Evolutionary conservation across 2,797 vertebrate species (phyloP), one percentile per base, ranked within the genome.

Genomic region (Gadopsis bispinosus): DNA sequence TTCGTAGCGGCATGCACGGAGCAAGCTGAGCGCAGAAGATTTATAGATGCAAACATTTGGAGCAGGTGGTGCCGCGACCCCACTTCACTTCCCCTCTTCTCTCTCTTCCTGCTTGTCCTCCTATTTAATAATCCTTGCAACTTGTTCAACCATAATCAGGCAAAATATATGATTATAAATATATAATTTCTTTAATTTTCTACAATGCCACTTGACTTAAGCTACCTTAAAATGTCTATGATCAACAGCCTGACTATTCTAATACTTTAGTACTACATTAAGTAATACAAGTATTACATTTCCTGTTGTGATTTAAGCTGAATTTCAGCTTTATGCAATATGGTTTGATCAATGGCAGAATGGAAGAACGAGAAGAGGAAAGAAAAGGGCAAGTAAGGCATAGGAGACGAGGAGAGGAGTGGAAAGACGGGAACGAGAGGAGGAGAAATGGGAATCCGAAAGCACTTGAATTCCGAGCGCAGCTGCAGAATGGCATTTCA

Each of bases 401-500:
- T 11, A 31, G 29, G 35, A 37, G 55, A 29, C 43, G 54, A 56
- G 26, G n/a, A 59, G 41, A 71, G 12, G 31, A 61, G 62, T 39
- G 53, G 56, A 83, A 53, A 65, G 55, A 75, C 67, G 48, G 76
- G 60, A 65, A 75, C 37, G 48, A 51, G 56, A 73, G 41, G 70
- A 86, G 69, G 67, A 80, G 78, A 83, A 86, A 81, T 45, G 69
- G 69, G 81, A 94, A 91, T 93, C 94, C 81, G 60, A 81, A 88
- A 96, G 94, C 93, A 91, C 94, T 94, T 93, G 85, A 95, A 94
- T 90, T 88, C 91, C 71, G 83, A 94, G 94, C 91, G 91, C 96
- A 97, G 96, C 96, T 97, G 96, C 94, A 94, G 92, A 95, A 93
- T 89, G 92, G 91, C 87, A 91, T 93, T 94, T 95, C 89, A 79